Evolutionary conservation across 2,797 vertebrate species (phyloP).

Genomic region (Pelodytes ibericus): DNA sequence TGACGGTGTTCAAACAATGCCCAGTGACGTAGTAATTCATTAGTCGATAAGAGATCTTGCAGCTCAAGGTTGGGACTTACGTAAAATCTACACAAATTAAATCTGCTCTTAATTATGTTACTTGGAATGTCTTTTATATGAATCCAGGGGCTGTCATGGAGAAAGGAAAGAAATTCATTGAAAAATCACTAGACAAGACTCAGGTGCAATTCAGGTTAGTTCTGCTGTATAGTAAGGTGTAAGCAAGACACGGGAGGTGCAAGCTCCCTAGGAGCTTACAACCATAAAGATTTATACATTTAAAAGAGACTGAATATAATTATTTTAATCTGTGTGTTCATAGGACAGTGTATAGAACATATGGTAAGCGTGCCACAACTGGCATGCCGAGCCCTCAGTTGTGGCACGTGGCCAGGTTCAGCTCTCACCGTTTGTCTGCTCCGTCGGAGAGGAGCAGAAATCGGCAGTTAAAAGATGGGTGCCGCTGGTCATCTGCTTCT

Average conservation of each 20-base stretch:
- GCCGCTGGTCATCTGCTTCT: no score
- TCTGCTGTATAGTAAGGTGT: not conserved
- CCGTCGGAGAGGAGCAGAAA: no score
- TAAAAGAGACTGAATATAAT: no score
- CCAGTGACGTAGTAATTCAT: slow-evolving; percentile 18
- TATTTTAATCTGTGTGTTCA: no score
- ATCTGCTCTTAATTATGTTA: slow-evolving; percentile 5
- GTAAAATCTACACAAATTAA: slow-evolving; percentile 22
- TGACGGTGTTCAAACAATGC: slow-evolving; percentile 24
- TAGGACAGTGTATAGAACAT: no score
- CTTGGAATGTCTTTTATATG: not conserved
- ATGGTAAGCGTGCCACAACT: no score
- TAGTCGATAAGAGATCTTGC: slow-evolving; percentile 38
- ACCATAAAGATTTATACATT: no score
- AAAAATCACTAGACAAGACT: not conserved
- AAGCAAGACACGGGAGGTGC: not conserved
- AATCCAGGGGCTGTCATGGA: not conserved
- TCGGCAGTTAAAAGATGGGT: no score
- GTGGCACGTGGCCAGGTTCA: no score
- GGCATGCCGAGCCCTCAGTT: no score
- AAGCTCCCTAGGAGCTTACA: no score
- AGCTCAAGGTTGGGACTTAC: slow-evolving; percentile 26
- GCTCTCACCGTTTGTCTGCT: no score
- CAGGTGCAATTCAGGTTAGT: not conserved
- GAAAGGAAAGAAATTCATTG: not conserved